These are phyloP conservation scores for Archips crataeganus DNA, from an alignment of 2,888 invertebrate genomes.

Conservation along the genomic window DNA sequence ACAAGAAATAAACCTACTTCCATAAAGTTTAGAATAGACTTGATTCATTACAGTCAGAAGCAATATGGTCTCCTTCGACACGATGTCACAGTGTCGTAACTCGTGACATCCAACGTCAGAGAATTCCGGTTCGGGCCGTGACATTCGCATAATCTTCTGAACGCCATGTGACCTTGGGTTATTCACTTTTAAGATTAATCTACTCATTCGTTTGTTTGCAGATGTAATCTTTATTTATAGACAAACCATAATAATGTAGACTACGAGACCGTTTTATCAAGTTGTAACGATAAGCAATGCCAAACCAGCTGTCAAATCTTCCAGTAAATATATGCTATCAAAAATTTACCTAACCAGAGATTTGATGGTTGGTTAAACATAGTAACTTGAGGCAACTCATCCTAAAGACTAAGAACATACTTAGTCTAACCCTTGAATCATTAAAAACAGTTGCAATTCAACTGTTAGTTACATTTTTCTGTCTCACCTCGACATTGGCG, in stretches of 20 bases:
- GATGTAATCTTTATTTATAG: neutral
- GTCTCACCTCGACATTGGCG: too few species aligned
- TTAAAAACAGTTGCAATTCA: too few species aligned
- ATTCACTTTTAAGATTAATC: conserved; percentile 5
- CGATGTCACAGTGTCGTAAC: conserved; percentile 27
- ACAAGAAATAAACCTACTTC: too few species aligned
- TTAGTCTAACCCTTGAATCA: too few species aligned
- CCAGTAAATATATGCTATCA: too few species aligned
- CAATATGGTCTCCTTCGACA: conserved; percentile 22
- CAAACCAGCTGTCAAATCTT: too few species aligned
- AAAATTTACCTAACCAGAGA: too few species aligned
- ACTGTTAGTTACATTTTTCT: too few species aligned
- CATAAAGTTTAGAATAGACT: neutral
- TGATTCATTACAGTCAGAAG: neutral
- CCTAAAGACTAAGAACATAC: too few species aligned
- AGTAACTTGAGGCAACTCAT: too few species aligned
- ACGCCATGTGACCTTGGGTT: conserved; percentile 47
- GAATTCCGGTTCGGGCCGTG: conserved; percentile 51
- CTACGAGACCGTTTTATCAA: neutral
- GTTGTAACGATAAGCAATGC: too few species aligned
- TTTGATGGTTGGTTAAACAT: too few species aligned
- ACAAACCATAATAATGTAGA: neutral
- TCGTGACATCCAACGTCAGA: conserved; percentile 38
- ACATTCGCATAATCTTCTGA: conserved; percentile 50
- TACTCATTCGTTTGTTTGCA: neutral